These are phyloP conservation scores for Bothrops jararaca DNA, from an alignment of 2,113 vertebrate genomes.

Conservation along the genomic window DNA sequence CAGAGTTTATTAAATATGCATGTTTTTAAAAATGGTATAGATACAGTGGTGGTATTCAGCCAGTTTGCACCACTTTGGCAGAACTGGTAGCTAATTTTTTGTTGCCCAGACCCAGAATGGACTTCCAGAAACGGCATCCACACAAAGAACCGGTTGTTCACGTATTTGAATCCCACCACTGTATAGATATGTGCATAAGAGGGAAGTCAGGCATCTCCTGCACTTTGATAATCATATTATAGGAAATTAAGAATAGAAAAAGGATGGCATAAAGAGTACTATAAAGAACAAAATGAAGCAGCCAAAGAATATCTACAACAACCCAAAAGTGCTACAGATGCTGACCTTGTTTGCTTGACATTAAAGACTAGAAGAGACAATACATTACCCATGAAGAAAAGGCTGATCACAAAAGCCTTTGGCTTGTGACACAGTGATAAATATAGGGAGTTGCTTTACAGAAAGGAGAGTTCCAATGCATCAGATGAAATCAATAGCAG, in stretches of 20 bases:
- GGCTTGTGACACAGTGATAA: neutral
- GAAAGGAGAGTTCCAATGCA: too few species aligned
- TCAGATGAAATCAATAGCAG: neutral
- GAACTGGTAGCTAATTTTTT: too few species aligned
- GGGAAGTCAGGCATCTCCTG: neutral
- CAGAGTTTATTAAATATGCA: neutral
- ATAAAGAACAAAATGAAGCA: neutral
- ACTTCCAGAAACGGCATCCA: too few species aligned
- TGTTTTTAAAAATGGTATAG: neutral
- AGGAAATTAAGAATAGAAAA: neutral
- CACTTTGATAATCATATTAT: neutral
- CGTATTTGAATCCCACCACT: too few species aligned
- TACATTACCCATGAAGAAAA: neutral
- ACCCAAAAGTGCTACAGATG: neutral
- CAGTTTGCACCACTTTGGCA: too few species aligned
- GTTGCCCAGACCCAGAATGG: too few species aligned
- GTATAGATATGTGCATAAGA: neutral
- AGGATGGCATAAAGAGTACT: neutral
- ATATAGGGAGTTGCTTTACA: neutral
- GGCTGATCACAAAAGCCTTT: neutral
- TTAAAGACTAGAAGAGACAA: neutral
- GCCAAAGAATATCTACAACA: neutral
- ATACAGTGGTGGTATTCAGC: too few species aligned
- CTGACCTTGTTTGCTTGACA: neutral
- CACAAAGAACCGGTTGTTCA: too few species aligned